These are phyloP conservation scores for Anas platyrhynchos DNA, from an alignment of 2,113 vertebrate species.

Conservation along the genomic window DNA sequence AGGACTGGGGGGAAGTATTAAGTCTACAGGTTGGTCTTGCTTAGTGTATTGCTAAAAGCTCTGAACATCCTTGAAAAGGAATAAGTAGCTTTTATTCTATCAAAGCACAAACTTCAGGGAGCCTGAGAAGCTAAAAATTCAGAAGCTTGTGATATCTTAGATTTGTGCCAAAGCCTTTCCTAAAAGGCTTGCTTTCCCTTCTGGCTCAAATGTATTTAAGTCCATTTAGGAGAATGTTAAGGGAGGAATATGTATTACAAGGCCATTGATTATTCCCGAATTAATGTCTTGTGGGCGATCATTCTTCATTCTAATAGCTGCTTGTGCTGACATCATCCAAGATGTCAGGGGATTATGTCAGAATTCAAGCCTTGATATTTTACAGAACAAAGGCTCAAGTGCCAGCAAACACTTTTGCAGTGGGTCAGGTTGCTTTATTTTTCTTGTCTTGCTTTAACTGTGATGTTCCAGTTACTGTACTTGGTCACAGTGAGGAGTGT, in stretches of 20 bases:
- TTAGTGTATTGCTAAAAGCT: slow-evolving; percentile 17
- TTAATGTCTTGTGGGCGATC: slow-evolving; percentile 40
- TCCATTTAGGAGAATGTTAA: slow-evolving; percentile 48
- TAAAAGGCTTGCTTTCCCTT: slow-evolving; percentile 34
- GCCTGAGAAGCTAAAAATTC: slow-evolving; percentile 43
- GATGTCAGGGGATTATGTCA: slow-evolving; percentile 58
- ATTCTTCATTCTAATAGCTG: slow-evolving; percentile 58
- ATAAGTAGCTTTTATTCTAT: slow-evolving; percentile 24
- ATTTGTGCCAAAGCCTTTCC: neutral
- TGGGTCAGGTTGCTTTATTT: slow-evolving; percentile 38
- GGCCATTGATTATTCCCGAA: slow-evolving; percentile 32
- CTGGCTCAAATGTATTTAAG: slow-evolving; percentile 44
- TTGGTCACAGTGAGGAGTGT: neutral
- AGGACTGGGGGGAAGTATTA: slow-evolving; percentile 18
- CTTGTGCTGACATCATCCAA: neutral
- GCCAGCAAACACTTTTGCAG: neutral
- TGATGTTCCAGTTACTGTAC: slow-evolving; percentile 14
- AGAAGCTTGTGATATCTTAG: slow-evolving; percentile 14
- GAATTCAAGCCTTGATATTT: slow-evolving; percentile 46
- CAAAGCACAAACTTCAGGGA: slow-evolving; percentile 11
- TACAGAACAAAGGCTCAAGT: slow-evolving; percentile 35
- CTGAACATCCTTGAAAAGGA: slow-evolving; percentile 34
- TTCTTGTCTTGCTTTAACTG: neutral
- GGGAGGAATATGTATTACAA: slow-evolving; percentile 35
- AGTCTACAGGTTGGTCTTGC: slow-evolving; percentile 36